Percentiles rank a stretch among this genome's conserved stretches.
phyloP scores from a whole-genome alignment of 2,113 vertebrate genomes.

The Fregetta grallaria region DNA sequence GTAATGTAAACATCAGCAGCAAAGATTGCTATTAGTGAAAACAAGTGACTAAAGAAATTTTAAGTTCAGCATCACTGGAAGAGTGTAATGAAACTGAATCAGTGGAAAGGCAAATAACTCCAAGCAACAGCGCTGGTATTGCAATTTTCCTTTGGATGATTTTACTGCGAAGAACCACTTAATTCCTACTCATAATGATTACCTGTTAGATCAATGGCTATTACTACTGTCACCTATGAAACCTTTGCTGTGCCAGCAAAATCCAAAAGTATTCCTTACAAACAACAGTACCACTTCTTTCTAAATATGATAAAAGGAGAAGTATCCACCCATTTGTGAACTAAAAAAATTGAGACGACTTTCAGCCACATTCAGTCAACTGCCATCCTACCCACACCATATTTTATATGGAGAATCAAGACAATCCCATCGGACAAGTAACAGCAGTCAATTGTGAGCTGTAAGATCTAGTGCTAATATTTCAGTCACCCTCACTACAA shows the following conservation, averaged over 20 bases:
- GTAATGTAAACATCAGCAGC: not conserved
- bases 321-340: not conserved
- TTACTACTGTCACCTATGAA: not conserved
- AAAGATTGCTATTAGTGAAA: not conserved
- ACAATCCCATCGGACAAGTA: not conserved
- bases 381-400: not conserved
- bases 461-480: not conserved
- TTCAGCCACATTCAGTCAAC: not conserved
- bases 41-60: not conserved
- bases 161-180: conserved; percentile 20
- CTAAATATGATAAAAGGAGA: not conserved
- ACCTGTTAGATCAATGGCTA: not conserved
- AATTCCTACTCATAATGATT: not conserved
- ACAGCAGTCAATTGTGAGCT: not conserved
- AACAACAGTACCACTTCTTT: not conserved
- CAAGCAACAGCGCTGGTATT: not conserved
- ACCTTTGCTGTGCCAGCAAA: not conserved
- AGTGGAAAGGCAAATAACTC: conserved; percentile 21
- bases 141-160: not conserved
- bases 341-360: not conserved
- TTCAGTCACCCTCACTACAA: not conserved
- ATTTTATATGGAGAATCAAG: not conserved
- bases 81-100: not conserved
- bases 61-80: not conserved
- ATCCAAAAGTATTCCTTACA: not conserved